Base-by-base conservation (phyloP, 2,113 vertebrate species). In the Centrocercus urophasianus region DNA sequence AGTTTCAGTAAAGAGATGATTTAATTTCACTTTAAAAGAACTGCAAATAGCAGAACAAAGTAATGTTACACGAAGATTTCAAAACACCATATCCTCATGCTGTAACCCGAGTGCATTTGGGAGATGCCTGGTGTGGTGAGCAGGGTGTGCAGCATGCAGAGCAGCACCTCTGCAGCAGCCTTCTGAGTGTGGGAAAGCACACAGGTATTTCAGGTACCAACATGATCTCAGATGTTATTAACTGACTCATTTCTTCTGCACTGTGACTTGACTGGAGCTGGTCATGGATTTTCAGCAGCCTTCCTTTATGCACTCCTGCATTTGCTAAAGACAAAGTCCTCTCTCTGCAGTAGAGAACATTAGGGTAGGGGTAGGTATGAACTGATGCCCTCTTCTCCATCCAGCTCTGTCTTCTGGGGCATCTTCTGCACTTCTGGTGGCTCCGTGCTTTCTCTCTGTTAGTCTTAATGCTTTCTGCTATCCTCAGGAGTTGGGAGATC, bases 351-450 rank as follows among this genome's bases (percentile, higher is more conserved):
- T 69, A 84, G 28, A 40, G 59, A 38, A 56, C 27, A 24, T 32
- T 52, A 56, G 20, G 13, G 10, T 34, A 40, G 43, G 16, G 45
- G 13, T 34, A 5, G 13, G 13, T 50, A 15, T 50, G 27, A 64
- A 28, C 17, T 59, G 54, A 28, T 73, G 27, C 27, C 22, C 20
- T 45, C n/a, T 47, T 65, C 57, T 71, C n/a, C 52, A 66, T 40
- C 25, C 2, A 1, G 69, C 28, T 3, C 27, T 56, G 42, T 61
- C 25, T 72, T 76, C 21, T 19, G 64, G 21, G 54, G 17, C 16
- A 38, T 43, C 25, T 59, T 54, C 72, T 65, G 30, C 0, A 0
- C 13, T 22, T 2, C 6, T 45, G 4, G 4, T 81, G 40, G 6
- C 14, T 73, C 43, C 17, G 1, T 18, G 1, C n/a, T 72, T 84